Percentiles rank a stretch among this genome's conserved stretches.
These are phyloP conservation scores for Chanos chanos DNA, from an alignment of 2,797 vertebrate species.

Conservation along the genomic window DNA sequence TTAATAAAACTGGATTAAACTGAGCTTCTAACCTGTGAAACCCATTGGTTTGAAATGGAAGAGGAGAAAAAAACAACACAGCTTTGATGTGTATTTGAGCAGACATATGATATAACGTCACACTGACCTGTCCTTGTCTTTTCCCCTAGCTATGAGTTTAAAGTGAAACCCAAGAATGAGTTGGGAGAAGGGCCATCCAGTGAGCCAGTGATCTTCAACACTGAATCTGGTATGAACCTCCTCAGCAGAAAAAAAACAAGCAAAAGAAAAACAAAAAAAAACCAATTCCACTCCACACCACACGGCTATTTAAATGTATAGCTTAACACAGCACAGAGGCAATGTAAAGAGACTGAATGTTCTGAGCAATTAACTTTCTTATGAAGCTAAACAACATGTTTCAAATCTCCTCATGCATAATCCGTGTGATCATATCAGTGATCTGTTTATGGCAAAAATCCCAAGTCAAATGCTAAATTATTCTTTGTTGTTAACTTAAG, in stretches of 20 bases:
- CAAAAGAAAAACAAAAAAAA: background rate
- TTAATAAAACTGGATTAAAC: slow-evolving; percentile 23
- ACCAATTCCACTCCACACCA: too few relatives aligned
- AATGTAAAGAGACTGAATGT: too few relatives aligned
- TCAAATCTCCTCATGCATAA: too few relatives aligned
- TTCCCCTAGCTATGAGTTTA: slow-evolving; percentile 85
- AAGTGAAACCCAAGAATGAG: slow-evolving; percentile 87
- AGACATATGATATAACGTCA: background rate
- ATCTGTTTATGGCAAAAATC: too few relatives aligned
- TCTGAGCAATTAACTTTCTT: too few relatives aligned
- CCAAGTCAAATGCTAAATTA: too few relatives aligned
- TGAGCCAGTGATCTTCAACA: slow-evolving; percentile 82
- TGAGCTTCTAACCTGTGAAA: slow-evolving; percentile 7
- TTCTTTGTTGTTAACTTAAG: too few relatives aligned
- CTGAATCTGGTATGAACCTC: slow-evolving; percentile 81
- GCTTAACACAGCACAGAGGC: too few relatives aligned
- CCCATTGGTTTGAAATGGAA: slow-evolving; percentile 1
- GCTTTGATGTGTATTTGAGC: slow-evolving; percentile 2
- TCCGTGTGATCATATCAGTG: too few relatives aligned
- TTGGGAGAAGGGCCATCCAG: slow-evolving; percentile 84
- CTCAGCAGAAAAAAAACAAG: background rate
- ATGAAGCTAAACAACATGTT: too few relatives aligned
- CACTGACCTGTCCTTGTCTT: slow-evolving; percentile 21
- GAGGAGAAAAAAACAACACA: background rate
- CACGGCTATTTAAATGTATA: too few relatives aligned